These are phyloP conservation scores for Selene dorsalis DNA, from an alignment of 2,797 vertebrate species.

Conservation along the genomic window DNA sequence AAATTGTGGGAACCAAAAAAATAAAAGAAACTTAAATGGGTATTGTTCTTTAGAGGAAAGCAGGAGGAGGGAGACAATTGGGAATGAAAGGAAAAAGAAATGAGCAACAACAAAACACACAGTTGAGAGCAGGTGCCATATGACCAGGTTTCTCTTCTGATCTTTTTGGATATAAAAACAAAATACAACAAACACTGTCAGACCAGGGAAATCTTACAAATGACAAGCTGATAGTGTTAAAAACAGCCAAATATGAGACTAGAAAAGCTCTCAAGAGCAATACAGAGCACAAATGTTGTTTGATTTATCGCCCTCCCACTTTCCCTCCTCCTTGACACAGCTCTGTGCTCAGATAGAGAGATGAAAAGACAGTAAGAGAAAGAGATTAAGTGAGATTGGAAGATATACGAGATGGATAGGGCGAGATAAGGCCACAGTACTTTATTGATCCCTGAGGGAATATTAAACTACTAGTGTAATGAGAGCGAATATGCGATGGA, in stretches of 20 bases:
- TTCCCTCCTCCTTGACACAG: conserved; percentile 67
- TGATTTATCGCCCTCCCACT: conserved; percentile 69
- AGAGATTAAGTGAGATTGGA: conserved; percentile 70
- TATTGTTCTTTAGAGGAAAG: conserved; percentile 23
- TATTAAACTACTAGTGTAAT: conserved; percentile 78
- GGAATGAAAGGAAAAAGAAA: conserved; percentile 4
- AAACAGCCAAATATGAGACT: conserved; percentile 38
- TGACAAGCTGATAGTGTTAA: conserved; percentile 26
- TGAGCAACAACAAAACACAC: no score
- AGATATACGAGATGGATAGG: conserved; percentile 66
- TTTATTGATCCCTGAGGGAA: conserved; percentile 79
- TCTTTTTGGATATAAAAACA: neutral
- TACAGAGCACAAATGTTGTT: conserved; percentile 45
- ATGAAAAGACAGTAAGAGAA: conserved; percentile 78
- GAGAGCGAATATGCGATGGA: conserved; percentile 70
- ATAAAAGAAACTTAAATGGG: neutral
- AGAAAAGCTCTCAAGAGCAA: conserved; percentile 53
- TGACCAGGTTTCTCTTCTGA: conserved; percentile 2
- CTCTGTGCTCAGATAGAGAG: conserved; percentile 58
- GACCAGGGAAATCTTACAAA: conserved; percentile 22
- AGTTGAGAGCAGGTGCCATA: neutral
- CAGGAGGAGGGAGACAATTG: neutral
- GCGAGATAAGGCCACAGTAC: conserved; percentile 61
- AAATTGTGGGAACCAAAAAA: conserved; percentile 18
- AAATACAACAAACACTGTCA: neutral